A percentile compares a stretch with the other conserved stretches of the same genome.
Evolutionary conservation across 1,140 invertebrate species (phyloP).

Genomic region (Limonius californicus): DNA sequence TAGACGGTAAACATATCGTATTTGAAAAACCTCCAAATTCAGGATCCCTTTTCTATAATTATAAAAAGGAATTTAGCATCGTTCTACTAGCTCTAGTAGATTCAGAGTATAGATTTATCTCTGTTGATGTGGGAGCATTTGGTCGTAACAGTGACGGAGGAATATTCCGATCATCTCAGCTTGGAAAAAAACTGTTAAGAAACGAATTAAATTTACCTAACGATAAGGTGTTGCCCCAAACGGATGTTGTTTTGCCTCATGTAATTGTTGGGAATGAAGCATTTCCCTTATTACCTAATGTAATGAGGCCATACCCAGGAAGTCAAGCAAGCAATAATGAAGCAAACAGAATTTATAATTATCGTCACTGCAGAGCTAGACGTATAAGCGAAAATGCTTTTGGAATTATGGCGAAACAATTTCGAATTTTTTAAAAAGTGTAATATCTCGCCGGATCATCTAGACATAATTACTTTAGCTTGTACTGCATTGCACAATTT

Average conservation of each 20-base stretch:
- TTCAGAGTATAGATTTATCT: slow-evolving; percentile 48
- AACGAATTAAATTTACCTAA: slow-evolving; percentile 14
- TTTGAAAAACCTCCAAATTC: slow-evolving; percentile 41
- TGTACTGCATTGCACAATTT: slow-evolving; percentile 8
- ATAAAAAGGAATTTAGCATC: slow-evolving; percentile 48
- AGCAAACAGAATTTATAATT: slow-evolving; percentile 42
- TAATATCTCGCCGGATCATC: neutral
- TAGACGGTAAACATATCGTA: slow-evolving; percentile 50
- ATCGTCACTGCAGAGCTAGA: slow-evolving; percentile 43
- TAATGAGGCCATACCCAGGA: slow-evolving; percentile 26
- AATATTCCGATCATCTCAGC: slow-evolving; percentile 27
- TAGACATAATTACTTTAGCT: neutral
- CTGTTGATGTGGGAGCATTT: slow-evolving; percentile 49
- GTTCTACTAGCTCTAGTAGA: slow-evolving; percentile 50
- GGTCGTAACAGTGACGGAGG: slow-evolving; percentile 45
- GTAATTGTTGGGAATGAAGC: slow-evolving; percentile 31
- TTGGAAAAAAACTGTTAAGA: slow-evolving; percentile 16
- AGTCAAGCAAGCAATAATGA: slow-evolving; percentile 18
- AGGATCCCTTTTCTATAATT: slow-evolving; percentile 47
- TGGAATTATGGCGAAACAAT: slow-evolving; percentile 27
- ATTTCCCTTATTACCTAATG: slow-evolving; percentile 24
- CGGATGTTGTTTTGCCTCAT: slow-evolving; percentile 13
- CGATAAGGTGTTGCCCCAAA: slow-evolving; percentile 15
- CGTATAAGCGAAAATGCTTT: slow-evolving; percentile 43
- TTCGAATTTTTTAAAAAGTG: slow-evolving; percentile 4